Conservation (phyloP, 2,797 vertebrate species). For the Tangara arthus region DNA sequence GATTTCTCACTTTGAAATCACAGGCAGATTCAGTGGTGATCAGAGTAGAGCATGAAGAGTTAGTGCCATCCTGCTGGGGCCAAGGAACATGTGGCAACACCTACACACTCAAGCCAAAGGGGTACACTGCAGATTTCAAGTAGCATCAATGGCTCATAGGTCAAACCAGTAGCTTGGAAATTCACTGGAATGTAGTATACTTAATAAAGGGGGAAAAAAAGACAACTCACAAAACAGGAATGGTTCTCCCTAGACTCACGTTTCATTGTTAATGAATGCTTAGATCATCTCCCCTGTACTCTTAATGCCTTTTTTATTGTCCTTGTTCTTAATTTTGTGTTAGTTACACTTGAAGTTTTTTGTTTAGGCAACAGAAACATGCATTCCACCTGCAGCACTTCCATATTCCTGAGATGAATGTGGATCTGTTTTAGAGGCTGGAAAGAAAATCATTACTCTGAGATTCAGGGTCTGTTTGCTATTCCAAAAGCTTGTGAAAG, state of each 20-base stretch:
- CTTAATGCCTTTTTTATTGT: background rate
- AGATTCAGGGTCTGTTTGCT: constrained; percentile 7
- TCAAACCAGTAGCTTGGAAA: constrained; percentile 26
- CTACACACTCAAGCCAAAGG: background rate
- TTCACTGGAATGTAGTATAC: background rate
- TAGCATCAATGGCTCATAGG: background rate
- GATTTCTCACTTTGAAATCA: background rate
- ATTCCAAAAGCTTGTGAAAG: constrained; percentile 8
- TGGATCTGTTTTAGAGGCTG: background rate
- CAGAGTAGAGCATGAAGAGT: background rate
- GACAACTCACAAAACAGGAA: background rate
- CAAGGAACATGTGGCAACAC: background rate
- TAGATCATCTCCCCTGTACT: background rate
- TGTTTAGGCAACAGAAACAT: constrained; percentile 35
- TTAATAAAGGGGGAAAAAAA: background rate
- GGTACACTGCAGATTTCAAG: background rate
- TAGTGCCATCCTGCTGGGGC: background rate
- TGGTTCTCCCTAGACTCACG: background rate
- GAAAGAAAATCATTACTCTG: background rate
- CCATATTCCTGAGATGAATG: background rate
- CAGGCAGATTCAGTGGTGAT: background rate
- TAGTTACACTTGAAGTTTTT: constrained; percentile 40
- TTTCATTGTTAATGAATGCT: background rate
- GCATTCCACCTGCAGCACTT: constrained; percentile 23
- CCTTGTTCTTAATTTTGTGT: constrained; percentile 1